Base-by-base conservation (phyloP, 2,797 vertebrate genomes). In the Gouania willdenowi region DNA sequence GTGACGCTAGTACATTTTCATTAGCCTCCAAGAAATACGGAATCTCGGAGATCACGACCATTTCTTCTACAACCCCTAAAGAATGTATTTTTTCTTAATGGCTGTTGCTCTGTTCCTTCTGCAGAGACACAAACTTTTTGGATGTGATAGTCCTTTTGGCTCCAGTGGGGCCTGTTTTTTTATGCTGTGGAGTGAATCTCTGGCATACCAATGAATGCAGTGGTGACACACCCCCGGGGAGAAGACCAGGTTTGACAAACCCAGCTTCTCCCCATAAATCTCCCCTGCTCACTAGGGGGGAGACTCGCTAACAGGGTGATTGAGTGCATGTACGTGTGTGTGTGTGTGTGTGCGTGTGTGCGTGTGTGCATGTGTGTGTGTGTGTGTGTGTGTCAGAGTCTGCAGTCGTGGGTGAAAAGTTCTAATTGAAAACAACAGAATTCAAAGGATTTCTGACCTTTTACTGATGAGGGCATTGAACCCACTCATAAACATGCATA, bases 191-290 rank as follows among this genome's bases (percentile, higher is more conserved):
- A 74, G 75, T 69, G 41, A 44, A 67, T 80, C 66, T 48, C 22
- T 38, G 65, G 84, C 70, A 14, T 13, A 13, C 13, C 13, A 13
- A 87, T 78, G 82, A 81, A 87, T 82, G 65, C 43, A 77, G 62
- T 48, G 43, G 59, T 58, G 75, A 75, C 82, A 75, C 45, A 60
- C 58, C 54, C 75, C 40, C 9, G 21, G 42, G 34, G 66, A 66
- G 62, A 59, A 68, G 67, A 67, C 20, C 34, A 42, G 8, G 40
- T 74, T 81, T 76, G 67, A 79, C 77, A 43, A 84, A 83, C 66
- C 66, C 71, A 59, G 70, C 58, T 46, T 71, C 60, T 73, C 48
- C 77, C 77, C 81, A 86, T 89, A 87, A 89, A 89, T 89, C 85
- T 86, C 75, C 47, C 43, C 38, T 72, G 70, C 66, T 72, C 75